Evolutionary conservation across 1,140 invertebrate genomes (phyloP), one percentile per base, ranked within the genome.

Genomic region (Venturia canescens): DNA sequence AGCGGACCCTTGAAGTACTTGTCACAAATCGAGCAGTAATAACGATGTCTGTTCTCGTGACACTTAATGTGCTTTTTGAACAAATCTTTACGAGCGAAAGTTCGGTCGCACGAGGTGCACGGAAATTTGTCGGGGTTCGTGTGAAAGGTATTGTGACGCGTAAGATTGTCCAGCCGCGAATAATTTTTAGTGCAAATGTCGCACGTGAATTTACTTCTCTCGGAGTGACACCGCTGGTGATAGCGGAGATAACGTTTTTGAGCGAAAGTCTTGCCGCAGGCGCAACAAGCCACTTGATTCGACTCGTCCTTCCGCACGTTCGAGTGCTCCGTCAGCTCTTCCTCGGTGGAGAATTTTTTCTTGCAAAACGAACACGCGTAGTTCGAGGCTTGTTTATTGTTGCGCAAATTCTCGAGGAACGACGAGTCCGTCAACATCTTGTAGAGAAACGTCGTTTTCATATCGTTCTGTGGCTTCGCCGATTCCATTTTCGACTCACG

Each of bases 91-190:
- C 90, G 85, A 5, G 89, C 84, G 26, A 90, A 91, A 1, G 88
- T 88, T 11, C 86, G 87, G n/a, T 89, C 86, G 80, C 90, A 91
- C 13, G 80, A 86, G 18, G 82, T 84, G 78, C 89, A 91, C 0
- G 85, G 83, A 80, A 89, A 91, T 80, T 91, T 91, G 50, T 89
- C 84, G 0, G 90, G 90, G 78, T 91, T 91, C 60, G 87, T 89
- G 75, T 91, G 90, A 23, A 90, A 88, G 29, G 85, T 86, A 76
- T 88, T 90, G 81, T 91, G 89, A 23, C 90, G 86, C 16, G 89
- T 88, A 15, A 91, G 53, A 83, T 91, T 91, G 78, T 91, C 90
- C 44, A 88, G 74, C 31, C 90, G 84, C 15, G 90, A 90, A 81
- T 91, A 91, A 31, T 88, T 88, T 38, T 83, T 87, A 5, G 86